phyloP scores from a whole-genome alignment of 2,888 invertebrate genomes.

The Podotricha telesiphe region DNA sequence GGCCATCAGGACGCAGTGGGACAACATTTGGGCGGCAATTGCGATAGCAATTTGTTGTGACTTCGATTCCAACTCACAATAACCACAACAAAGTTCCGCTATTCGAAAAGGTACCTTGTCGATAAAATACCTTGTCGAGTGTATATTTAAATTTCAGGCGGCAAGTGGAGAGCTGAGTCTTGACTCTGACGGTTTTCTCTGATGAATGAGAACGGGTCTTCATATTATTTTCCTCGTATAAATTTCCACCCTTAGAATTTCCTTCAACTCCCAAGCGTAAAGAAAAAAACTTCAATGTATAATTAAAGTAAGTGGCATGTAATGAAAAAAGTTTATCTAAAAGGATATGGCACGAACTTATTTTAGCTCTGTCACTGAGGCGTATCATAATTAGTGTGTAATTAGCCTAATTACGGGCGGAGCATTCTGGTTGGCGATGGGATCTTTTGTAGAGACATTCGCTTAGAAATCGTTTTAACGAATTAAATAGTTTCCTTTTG shows the following conservation, averaged over 20 bases:
- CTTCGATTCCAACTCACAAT: too few species aligned
- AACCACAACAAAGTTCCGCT: too few species aligned
- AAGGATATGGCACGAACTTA: conserved; percentile 11
- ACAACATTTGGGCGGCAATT: too few species aligned
- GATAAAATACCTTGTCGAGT: too few species aligned
- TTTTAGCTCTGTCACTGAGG: conserved; percentile 43
- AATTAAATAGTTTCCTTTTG: background rate
- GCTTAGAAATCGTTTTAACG: conserved; percentile 1
- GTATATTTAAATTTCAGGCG: too few species aligned
- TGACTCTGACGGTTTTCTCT: too few species aligned
- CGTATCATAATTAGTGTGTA: conserved; percentile 57
- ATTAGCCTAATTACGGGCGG: conserved; percentile 61
- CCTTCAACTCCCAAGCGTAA: background rate
- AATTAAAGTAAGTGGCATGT: conserved; percentile 15
- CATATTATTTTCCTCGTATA: too few species aligned
- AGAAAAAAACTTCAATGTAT: conserved; percentile 2
- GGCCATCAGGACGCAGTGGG: too few species aligned
- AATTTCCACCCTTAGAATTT: background rate
- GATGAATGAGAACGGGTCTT: too few species aligned
- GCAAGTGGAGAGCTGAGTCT: too few species aligned
- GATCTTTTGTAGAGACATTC: conserved; percentile 2
- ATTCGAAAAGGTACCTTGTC: too few species aligned
- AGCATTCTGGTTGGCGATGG: conserved; percentile 5
- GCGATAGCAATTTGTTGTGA: too few species aligned
- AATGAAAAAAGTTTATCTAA: conserved; percentile 25